Base-by-base conservation (phyloP, 1,140 invertebrate genomes). In the Temnothorax longispinosus region DNA sequence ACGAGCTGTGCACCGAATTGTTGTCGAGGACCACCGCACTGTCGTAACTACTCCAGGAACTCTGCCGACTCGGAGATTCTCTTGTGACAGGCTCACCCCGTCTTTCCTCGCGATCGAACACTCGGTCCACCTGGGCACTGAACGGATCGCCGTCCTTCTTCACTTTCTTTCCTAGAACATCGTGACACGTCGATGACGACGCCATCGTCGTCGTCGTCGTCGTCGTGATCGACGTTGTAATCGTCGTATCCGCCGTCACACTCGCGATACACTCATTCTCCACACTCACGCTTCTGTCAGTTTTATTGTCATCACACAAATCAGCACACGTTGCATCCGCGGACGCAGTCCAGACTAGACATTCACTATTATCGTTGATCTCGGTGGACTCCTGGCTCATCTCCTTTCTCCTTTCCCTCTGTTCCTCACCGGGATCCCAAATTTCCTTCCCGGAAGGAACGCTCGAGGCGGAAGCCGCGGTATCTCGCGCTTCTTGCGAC, bases 1-100 rank as follows among this genome's bases (percentile, higher is more conserved):
- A 98, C 38, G 98, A 98, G 89, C 97, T 97, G 93, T 98, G 97
- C 35, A 98, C 96, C n/a, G 97, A 98, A 80, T 95, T 96, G 85
- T 95, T 96, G 50, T 96, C 96, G 58, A 97, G 94, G 13, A 97
- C 96, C 10, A 97, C 97, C 18, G 97, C 97, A 92, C 97, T 97
- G 93, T 98, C 97, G 94, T 97, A 97, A 32, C 97, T 98, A 92
- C 97, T 97, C 97, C 97, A 98, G 3, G 97, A 98, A 93, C 97
- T 97, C 92, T 98, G 97, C 35, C 97, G 94, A 87, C 93, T 93
- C 88, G 96, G 94, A 72, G 96, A 93, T 90, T 94, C 87, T 84
- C 94, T 90, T 6, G 80, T 91, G 0, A 72, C 71, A 1, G 89
- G 90, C 6, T 91, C 90, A 0, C 88, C 90, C 6, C 96, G 96